Evolutionary conservation across 2,888 invertebrate genomes (phyloP).

Genomic region (Thyatira batis): DNA sequence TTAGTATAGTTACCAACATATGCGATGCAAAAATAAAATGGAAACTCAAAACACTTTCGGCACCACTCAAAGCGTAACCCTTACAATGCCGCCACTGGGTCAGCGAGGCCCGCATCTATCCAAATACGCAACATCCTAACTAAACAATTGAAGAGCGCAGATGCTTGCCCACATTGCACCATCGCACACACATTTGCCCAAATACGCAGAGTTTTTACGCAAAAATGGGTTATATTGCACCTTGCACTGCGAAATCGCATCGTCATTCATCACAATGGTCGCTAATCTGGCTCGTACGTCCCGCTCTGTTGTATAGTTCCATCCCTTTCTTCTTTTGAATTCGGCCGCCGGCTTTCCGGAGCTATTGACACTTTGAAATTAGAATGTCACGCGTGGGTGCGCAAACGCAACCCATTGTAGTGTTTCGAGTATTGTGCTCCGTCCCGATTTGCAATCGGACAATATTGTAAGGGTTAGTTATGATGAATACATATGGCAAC

Average conservation of each 20-base stretch:
- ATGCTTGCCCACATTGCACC: slow-evolving; percentile 71
- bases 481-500: slow-evolving; percentile 29
- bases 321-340: slow-evolving; percentile 54
- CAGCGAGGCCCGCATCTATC: slow-evolving; percentile 43
- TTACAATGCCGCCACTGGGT: slow-evolving; percentile 51
- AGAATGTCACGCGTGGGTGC: slow-evolving; percentile 77
- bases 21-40: neutral
- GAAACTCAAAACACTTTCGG: slow-evolving; percentile 43
- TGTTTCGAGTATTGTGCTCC: slow-evolving; percentile 44
- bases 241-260: slow-evolving; percentile 64
- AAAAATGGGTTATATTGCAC: slow-evolving; percentile 77
- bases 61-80: slow-evolving; percentile 61
- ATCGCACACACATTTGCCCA: slow-evolving; percentile 59
- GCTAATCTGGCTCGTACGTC: slow-evolving; percentile 58
- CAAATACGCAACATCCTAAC: slow-evolving; percentile 65
- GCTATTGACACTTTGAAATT: slow-evolving; percentile 73
- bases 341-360: slow-evolving; percentile 60
- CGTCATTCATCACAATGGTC: slow-evolving; percentile 65
- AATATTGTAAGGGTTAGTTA: slow-evolving; percentile 53
- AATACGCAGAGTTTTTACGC: slow-evolving; percentile 62
- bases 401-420: slow-evolving; percentile 68
- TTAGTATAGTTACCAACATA: neutral
- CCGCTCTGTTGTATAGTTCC: slow-evolving; percentile 38
- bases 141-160: slow-evolving; percentile 69
- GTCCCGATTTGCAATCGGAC: slow-evolving; percentile 47